A percentile compares a stretch with the other conserved stretches of the same genome.
phyloP scores from a whole-genome alignment of 2,797 vertebrate species.

The Aphelocoma californica region DNA sequence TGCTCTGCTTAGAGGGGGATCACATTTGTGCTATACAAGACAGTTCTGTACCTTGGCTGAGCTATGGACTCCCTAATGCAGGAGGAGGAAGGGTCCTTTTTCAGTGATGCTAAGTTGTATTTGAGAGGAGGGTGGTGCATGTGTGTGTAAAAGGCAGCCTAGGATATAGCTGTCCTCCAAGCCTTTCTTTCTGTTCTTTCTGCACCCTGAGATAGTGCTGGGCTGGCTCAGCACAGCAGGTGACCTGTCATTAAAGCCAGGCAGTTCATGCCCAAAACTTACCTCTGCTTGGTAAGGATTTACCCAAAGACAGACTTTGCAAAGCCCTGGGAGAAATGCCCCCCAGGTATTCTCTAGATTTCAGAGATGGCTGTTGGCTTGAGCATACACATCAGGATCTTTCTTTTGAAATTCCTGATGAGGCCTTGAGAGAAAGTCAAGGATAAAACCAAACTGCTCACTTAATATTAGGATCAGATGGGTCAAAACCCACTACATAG shows the following conservation, averaged over 20 bases:
- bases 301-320: not conserved
- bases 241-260: not conserved
- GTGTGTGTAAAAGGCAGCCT: not conserved
- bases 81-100: not conserved
- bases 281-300: not conserved
- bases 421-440: not conserved
- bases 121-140: not conserved
- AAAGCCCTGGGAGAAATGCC: not conserved
- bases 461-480: not conserved
- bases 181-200: not conserved
- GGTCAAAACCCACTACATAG: not conserved
- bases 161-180: not conserved
- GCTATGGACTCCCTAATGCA: not conserved
- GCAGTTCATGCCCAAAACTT: too few species aligned
- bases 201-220: not conserved
- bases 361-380: not conserved
- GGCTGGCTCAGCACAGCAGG: not conserved
- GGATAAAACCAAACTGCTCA: not conserved
- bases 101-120: not conserved
- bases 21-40: accelerated
- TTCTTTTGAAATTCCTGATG: not conserved
- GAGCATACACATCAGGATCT: accelerated
- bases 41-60: not conserved
- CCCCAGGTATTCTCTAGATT: not conserved
- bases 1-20: not conserved